Conservation (phyloP, 2,888 invertebrate genomes). For the Pollenia amentaria region DNA sequence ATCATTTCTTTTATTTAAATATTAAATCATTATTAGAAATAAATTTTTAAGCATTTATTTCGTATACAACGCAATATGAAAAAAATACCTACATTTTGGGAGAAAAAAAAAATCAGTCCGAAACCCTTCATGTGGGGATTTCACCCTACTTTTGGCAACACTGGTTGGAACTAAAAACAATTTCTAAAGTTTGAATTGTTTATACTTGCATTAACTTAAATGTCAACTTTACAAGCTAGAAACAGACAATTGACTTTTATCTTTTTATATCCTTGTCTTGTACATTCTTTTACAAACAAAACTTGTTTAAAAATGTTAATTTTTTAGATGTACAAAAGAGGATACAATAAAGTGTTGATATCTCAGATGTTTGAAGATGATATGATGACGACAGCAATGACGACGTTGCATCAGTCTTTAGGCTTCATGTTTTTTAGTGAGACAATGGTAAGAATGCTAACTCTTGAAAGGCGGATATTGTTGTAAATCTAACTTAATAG, state of each 20-base stretch:
- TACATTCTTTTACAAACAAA: background rate
- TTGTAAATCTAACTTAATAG: background rate
- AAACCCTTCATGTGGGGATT: too few species aligned
- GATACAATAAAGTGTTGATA: too few species aligned
- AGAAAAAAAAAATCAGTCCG: too few species aligned
- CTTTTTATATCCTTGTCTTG: too few species aligned
- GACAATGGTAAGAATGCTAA: background rate
- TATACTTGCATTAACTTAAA: conserved; percentile 4
- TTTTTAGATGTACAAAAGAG: background rate
- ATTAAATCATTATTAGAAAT: too few species aligned
- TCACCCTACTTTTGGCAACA: too few species aligned
- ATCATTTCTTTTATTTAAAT: too few species aligned
- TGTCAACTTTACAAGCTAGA: background rate
- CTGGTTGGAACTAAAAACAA: background rate
- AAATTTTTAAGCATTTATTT: too few species aligned
- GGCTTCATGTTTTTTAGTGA: background rate
- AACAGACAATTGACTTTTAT: background rate
- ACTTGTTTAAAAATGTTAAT: background rate
- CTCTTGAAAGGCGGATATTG: conserved; percentile 1
- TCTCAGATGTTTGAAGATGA: background rate
- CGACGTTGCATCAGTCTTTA: background rate
- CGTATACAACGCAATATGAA: too few species aligned
- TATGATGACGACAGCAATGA: background rate
- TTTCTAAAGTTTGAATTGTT: conserved; percentile 34
- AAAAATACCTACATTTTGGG: too few species aligned